Evolutionary conservation across 2,797 vertebrate genomes (phyloP).

Genomic region (Pogoniulus pusillus): DNA sequence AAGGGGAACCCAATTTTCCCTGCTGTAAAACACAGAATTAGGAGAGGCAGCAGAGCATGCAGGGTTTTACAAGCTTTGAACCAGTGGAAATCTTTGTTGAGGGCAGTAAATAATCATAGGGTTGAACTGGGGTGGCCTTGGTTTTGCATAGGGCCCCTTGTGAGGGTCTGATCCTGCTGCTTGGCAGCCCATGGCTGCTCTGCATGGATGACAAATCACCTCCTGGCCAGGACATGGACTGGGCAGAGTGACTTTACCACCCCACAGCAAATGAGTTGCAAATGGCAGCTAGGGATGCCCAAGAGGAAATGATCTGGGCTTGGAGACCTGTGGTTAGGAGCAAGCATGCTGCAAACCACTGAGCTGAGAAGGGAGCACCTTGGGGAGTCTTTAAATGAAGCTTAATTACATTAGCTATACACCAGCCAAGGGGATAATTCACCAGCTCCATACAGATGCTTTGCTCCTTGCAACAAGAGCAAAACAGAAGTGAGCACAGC

Average conservation of each 20-base stretch:
- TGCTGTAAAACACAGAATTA: conserved; percentile 33
- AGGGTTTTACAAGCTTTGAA: conserved; percentile 33
- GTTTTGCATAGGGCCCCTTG: not conserved
- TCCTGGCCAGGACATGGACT: not conserved
- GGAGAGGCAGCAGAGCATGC: not conserved
- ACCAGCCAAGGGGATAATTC: conserved; percentile 44
- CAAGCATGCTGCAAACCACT: not conserved
- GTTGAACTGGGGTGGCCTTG: accelerated
- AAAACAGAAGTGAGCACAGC: not conserved
- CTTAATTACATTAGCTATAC: conserved; percentile 52
- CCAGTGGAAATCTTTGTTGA: not conserved
- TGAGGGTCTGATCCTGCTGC: not conserved
- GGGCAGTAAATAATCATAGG: conserved; percentile 34
- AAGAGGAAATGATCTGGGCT: not conserved
- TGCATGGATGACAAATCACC: not conserved
- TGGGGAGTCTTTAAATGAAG: conserved; percentile 42
- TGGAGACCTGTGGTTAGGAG: not conserved
- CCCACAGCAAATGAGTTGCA: not conserved
- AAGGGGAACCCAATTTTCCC: conserved; percentile 43
- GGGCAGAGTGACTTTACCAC: not conserved
- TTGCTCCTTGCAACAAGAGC: not conserved
- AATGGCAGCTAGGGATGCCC: not conserved
- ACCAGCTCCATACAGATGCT: conserved; percentile 39
- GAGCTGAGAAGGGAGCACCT: conserved; percentile 11
- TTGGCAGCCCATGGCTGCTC: not conserved